Conservation (phyloP, 1,140 invertebrate species). For the Brachionus paranguensis region DNA sequence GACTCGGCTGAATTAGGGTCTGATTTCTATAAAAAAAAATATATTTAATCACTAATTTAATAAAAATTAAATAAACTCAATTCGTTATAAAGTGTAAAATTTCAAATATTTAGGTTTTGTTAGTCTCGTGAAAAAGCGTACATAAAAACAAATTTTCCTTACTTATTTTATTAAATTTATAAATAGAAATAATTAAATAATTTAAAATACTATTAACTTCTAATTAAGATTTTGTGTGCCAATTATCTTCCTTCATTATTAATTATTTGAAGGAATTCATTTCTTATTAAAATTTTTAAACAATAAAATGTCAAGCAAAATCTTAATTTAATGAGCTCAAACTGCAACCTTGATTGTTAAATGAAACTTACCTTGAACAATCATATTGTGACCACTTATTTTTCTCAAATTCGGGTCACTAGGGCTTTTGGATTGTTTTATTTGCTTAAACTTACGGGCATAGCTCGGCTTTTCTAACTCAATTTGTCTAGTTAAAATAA, state of each 20-base stretch:
- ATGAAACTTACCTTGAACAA: not conserved
- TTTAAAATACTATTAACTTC: not conserved
- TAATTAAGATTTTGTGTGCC: not conserved
- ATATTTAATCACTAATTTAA: no score
- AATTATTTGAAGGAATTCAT: not conserved
- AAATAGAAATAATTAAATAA: not conserved
- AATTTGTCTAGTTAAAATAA: slow-evolving; percentile 28
- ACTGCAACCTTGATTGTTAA: not conserved
- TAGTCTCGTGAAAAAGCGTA: not conserved
- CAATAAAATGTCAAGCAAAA: not conserved
- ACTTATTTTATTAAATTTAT: not conserved
- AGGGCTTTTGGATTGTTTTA: slow-evolving; percentile 1
- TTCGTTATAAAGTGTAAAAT: not conserved
- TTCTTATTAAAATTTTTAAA: not conserved
- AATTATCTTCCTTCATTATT: not conserved
- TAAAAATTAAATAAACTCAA: no score
- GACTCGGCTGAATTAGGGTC: not conserved
- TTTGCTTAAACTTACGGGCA: slow-evolving; percentile 12
- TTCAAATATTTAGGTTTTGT: not conserved
- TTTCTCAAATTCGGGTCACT: slow-evolving; percentile 22
- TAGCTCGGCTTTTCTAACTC: slow-evolving; percentile 29
- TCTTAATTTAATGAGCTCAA: not conserved
- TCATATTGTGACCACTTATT: not conserved
- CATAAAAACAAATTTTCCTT: not conserved
- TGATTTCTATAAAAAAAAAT: not conserved